These are phyloP conservation scores for Lasius platythorax DNA, from an alignment of 2,888 invertebrate genomes.

Conservation along the genomic window DNA sequence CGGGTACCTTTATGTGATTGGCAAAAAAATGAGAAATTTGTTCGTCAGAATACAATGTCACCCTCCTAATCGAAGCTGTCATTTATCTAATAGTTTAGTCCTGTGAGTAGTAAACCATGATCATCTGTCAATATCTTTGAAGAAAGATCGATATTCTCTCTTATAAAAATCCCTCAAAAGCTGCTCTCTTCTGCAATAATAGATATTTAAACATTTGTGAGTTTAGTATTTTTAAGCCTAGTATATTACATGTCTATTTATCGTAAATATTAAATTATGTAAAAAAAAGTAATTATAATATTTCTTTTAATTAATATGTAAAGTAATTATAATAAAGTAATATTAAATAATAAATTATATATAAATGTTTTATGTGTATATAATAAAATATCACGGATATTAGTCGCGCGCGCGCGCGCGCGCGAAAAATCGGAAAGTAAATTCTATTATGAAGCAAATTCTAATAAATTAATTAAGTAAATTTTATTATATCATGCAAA, in stretches of 20 bases:
- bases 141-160: constrained; percentile 2
- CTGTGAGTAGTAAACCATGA: neutral
- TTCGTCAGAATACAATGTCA: neutral
- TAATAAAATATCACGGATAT: neutral
- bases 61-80: constrained; percentile 34
- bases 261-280: neutral
- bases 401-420: neutral
- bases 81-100: constrained; percentile 12
- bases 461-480: constrained; percentile 38
- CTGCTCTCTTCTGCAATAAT: neutral
- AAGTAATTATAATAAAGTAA: neutral
- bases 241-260: neutral
- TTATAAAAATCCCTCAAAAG: neutral
- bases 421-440: constrained; percentile 56
- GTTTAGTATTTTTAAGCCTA: neutral
- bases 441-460: constrained; percentile 60
- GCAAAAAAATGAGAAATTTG: constrained; percentile 33
- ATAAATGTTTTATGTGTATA: neutral
- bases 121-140: neutral
- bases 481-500: constrained; percentile 67
- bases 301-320: no score
- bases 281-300: no score
- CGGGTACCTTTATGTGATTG: constrained; percentile 28
- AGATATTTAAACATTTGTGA: neutral
- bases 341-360: neutral